phyloP scores from a whole-genome alignment of 2,113 vertebrate species.

The Hemicordylus capensis region DNA sequence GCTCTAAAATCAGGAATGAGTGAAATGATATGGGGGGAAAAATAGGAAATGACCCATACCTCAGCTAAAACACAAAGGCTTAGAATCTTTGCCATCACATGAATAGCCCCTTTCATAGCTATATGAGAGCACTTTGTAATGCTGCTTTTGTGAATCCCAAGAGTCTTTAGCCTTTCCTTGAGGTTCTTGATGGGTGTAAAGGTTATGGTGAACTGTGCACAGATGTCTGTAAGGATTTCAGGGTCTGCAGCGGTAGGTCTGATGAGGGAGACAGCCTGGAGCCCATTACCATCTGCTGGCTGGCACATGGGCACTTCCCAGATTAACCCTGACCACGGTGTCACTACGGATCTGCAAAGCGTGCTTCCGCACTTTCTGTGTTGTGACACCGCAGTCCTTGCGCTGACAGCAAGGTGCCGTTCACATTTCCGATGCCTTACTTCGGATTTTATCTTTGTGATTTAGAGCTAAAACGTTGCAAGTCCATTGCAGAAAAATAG shows the following conservation, averaged over 20 bases:
- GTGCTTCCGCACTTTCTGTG: too few relatives aligned
- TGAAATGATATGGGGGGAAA: slow-evolving; percentile 68
- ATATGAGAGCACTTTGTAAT: slow-evolving; percentile 36
- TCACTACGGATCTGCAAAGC: too few relatives aligned
- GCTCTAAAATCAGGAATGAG: slow-evolving; percentile 59
- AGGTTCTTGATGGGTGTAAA: not conserved
- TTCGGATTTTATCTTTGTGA: too few relatives aligned
- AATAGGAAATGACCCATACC: slow-evolving; percentile 54
- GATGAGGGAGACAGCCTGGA: not conserved
- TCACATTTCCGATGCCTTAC: too few relatives aligned
- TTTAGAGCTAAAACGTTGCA: too few relatives aligned
- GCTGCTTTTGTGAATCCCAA: not conserved
- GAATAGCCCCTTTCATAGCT: slow-evolving; percentile 21
- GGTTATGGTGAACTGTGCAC: not conserved
- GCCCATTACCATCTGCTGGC: not conserved
- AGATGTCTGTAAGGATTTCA: not conserved
- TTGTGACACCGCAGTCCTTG: too few relatives aligned
- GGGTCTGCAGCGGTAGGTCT: not conserved
- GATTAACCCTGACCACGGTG: too few relatives aligned
- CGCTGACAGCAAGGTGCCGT: too few relatives aligned
- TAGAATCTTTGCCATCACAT: slow-evolving; percentile 49
- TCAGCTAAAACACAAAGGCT: slow-evolving; percentile 47
- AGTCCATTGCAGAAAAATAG: too few relatives aligned
- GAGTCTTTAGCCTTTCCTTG: not conserved
- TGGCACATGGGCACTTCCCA: too few relatives aligned